Evolutionary conservation across 2,797 vertebrate species (phyloP).

Genomic region (Cichlasoma orientale): DNA sequence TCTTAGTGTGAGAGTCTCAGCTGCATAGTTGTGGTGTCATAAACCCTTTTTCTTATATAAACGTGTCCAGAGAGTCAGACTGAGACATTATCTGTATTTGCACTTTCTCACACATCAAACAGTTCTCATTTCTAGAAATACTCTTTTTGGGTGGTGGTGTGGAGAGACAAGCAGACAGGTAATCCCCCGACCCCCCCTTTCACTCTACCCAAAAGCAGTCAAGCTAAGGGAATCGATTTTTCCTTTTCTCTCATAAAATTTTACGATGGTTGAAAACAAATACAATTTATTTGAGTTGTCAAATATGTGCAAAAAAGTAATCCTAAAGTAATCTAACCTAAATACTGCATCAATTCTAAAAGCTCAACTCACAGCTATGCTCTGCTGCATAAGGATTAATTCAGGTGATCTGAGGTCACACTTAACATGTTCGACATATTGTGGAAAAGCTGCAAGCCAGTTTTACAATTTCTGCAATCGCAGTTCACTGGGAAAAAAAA

Average conservation of each 20-base stretch:
- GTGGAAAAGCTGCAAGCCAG: neutral
- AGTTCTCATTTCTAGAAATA: neutral
- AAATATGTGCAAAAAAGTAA: neutral
- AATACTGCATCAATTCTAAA: neutral
- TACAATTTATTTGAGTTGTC: constrained; percentile 7
- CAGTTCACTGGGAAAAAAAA: neutral
- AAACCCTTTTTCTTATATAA: neutral
- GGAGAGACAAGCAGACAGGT: neutral
- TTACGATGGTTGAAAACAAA: constrained; percentile 16
- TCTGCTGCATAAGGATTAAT: neutral
- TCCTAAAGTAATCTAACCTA: neutral
- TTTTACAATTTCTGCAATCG: neutral
- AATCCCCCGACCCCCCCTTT: neutral
- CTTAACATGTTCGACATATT: neutral
- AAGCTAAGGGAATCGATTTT: neutral
- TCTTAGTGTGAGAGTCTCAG: neutral
- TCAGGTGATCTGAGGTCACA: neutral
- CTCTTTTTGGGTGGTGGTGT: neutral
- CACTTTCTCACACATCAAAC: neutral
- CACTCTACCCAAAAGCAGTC: neutral
- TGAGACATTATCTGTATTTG: neutral
- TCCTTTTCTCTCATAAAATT: neutral
- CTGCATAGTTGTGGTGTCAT: neutral
- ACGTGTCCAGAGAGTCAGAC: neutral
- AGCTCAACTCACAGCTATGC: neutral